These are phyloP conservation scores for Sericinus montela DNA, from an alignment of 2,888 invertebrate genomes.

Conservation along the genomic window DNA sequence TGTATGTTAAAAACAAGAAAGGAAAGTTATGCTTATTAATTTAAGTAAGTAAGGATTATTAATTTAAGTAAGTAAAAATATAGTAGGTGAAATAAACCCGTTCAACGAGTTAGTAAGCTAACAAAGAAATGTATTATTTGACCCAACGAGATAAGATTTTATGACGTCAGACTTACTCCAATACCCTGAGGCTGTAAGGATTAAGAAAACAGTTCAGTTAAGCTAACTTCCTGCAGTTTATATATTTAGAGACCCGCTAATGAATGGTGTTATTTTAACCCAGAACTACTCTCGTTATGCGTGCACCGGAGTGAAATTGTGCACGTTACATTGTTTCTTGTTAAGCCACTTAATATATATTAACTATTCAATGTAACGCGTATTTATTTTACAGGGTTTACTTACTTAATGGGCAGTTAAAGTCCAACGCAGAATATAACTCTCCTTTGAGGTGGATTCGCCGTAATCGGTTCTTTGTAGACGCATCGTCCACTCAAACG, in stretches of 20 bases:
- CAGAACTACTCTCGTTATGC: neutral
- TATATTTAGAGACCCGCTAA: slow-evolving; percentile 8
- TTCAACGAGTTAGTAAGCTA: neutral
- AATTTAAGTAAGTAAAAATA: neutral
- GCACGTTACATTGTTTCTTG: neutral
- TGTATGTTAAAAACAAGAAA: too few species aligned
- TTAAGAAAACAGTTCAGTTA: slow-evolving; percentile 8
- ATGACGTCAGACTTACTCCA: neutral
- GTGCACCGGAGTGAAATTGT: neutral
- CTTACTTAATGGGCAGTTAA: too few species aligned
- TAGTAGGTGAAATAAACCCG: too few species aligned
- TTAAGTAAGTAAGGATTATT: too few species aligned
- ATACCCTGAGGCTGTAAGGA: slow-evolving; percentile 1
- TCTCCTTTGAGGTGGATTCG: too few species aligned
- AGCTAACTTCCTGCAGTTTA: slow-evolving; percentile 5
- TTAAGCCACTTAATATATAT: neutral
- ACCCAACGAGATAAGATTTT: slow-evolving; percentile 4
- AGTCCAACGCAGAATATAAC: too few species aligned
- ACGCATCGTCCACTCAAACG: too few species aligned
- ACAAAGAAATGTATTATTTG: slow-evolving; percentile 1
- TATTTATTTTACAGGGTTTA: too few species aligned
- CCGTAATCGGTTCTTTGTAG: too few species aligned
- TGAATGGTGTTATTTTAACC: slow-evolving; percentile 4
- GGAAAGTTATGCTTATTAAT: too few species aligned
- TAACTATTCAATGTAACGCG: too few species aligned